A percentile compares a stretch with the other conserved stretches of the same genome.
phyloP scores from a whole-genome alignment of 1,140 invertebrate genomes.

The Atta texana region DNA sequence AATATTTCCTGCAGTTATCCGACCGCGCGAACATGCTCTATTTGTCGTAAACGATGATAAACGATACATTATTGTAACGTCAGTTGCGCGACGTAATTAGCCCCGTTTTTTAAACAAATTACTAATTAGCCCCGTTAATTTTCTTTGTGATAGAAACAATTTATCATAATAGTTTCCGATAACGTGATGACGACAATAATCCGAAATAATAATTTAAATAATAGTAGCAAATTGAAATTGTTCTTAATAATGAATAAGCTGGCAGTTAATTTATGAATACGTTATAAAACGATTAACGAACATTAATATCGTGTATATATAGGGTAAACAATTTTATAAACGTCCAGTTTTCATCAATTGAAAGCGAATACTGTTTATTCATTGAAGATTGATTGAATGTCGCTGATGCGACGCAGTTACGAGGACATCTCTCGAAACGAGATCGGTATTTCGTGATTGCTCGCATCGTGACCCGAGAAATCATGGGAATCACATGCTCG shows the following conservation, averaged over 20 bases:
- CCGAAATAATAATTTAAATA: not conserved
- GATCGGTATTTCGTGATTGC: slow-evolving; percentile 52
- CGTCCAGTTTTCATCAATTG: slow-evolving; percentile 7
- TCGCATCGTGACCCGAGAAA: slow-evolving; percentile 56
- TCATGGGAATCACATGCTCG: slow-evolving; percentile 66
- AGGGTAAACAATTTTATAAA: not conserved
- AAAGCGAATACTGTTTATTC: slow-evolving; percentile 29
- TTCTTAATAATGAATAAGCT: not conserved
- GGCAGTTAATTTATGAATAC: not conserved
- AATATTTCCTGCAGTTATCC: slow-evolving; percentile 13
- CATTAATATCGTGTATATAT: not conserved
- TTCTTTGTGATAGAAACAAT: slow-evolving; percentile 22
- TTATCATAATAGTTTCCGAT: not conserved
- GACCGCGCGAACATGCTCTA: slow-evolving; percentile 13
- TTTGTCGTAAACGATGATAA: slow-evolving; percentile 40
- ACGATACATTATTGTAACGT: slow-evolving; percentile 5
- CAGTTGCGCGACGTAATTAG: slow-evolving; percentile 34
- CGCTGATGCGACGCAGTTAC: slow-evolving; percentile 11
- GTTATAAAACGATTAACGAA: not conserved
- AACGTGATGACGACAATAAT: not conserved
- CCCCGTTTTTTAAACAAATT: slow-evolving; percentile 28
- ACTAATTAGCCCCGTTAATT: slow-evolving; percentile 34
- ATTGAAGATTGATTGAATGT: not conserved
- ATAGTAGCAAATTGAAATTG: slow-evolving; percentile 14
- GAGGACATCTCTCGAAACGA: slow-evolving; percentile 24